A percentile compares a stretch with the other conserved stretches of the same genome.
Evolutionary conservation across 1,140 invertebrate genomes (phyloP).

Genomic region (Drosophila novamexicana): DNA sequence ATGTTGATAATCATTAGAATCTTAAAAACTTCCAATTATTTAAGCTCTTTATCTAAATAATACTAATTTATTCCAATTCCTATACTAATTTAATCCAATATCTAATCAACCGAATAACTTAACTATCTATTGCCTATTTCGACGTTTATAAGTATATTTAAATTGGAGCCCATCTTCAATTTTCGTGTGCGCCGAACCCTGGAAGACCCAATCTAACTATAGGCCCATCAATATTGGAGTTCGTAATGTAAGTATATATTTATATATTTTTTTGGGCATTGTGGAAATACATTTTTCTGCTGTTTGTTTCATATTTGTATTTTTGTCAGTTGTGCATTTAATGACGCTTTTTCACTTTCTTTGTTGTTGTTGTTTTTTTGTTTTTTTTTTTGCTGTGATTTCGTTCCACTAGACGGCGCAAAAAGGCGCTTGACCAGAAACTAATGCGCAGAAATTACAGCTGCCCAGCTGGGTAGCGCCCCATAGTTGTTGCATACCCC

Average conservation of each 20-base stretch:
- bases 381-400: slow-evolving; percentile 25
- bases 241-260: not conserved
- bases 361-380: slow-evolving; percentile 32
- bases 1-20: too few species aligned
- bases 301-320: slow-evolving; percentile 39
- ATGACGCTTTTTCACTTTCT: slow-evolving; percentile 63
- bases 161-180: slow-evolving; percentile 22
- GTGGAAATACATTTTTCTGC: slow-evolving; percentile 7
- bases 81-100: too few species aligned
- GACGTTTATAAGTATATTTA: too few species aligned
- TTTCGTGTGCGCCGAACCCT: slow-evolving; percentile 44
- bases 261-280: not conserved
- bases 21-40: too few species aligned
- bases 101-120: not conserved
- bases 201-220: slow-evolving; percentile 7
- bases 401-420: slow-evolving; percentile 58
- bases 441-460: slow-evolving; percentile 59
- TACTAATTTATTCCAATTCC: too few species aligned
- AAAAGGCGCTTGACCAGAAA: slow-evolving; percentile 73
- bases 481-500: slow-evolving; percentile 26
- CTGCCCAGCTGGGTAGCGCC: slow-evolving; percentile 30
- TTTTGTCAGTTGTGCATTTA: slow-evolving; percentile 54
- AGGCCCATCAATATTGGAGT: not conserved
- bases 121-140: too few species aligned
- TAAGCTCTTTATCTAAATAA: too few species aligned